Base-by-base conservation (phyloP, 2,888 invertebrate genomes). In the Erynnis tages region DNA sequence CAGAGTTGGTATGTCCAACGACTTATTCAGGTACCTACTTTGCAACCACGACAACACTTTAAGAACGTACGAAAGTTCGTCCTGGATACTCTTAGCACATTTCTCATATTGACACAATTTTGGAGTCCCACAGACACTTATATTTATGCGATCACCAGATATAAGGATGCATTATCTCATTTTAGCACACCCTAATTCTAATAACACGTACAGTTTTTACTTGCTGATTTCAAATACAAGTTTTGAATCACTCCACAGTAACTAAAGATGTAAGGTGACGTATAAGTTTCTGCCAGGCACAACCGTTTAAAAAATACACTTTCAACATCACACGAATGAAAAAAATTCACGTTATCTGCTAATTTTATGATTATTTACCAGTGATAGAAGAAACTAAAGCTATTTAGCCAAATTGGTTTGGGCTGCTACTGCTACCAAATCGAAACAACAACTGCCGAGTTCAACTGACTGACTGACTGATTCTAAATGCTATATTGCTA, bases 1-100 rank as follows among this genome's bases (percentile, higher is more conserved):
- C 40, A 16, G 25, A 14, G 21, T 21, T n/a, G 21, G 21, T 38
- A 61, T 55, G 56, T 61, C n/a, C n/a, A 58, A 59, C 58, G 59
- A 59, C 41, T 27, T 53, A 67, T 61, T 85, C 79, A 87, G 72
- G 82, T 87, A 75, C 80, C 80, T 82, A 63, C 84, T 82, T 69
- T 79, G 69, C 66, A 81, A 66, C 58, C 79, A 72, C 54, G 75
- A 79, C 60, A 82, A 68, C 72, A 83, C 78, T 73, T 72, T 76
- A 47, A 79, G 61, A 71, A 79, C 79, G 67, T 76, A 73, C 63
- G 69, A 68, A 67, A 72, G 67, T 78, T 82, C 78, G 86, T 86
- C 83, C 84, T 83, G 65, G 74, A 74, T 70, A 75, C 71, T 68
- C 69, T 74, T 53, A 76, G 62, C 63, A 75, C 70, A 71, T 65